phyloP scores from a whole-genome alignment of 2,888 invertebrate species.

The Drosophila macrospina region DNA sequence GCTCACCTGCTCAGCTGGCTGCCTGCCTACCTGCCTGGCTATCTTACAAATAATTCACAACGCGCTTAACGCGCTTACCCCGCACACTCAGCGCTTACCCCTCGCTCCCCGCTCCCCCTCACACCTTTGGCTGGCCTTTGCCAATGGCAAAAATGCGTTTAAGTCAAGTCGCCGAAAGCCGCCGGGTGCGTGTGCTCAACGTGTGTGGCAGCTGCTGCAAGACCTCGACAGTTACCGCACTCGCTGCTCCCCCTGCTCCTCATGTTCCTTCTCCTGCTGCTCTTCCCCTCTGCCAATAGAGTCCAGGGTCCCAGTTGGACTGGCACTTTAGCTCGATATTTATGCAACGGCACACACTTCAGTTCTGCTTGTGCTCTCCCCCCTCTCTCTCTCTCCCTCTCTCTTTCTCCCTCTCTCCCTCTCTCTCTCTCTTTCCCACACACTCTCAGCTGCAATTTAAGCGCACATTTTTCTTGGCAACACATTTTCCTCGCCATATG shows the following conservation, averaged over 20 bases:
- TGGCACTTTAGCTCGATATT: constrained; percentile 79
- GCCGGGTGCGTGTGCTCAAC: constrained; percentile 64
- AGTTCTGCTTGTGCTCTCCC: constrained; percentile 47
- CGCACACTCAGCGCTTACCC: too few species aligned
- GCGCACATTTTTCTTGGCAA: constrained; percentile 81
- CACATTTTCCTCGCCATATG: constrained; percentile 76
- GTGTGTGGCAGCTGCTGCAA: constrained; percentile 73
- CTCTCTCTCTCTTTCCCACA: neutral
- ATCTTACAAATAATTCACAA: constrained; percentile 74
- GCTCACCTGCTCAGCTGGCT: too few species aligned
- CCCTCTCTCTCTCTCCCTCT: constrained; percentile 7
- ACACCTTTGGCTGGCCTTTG: constrained; percentile 36
- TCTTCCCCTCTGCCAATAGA: neutral
- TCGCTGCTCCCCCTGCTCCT: constrained; percentile 7
- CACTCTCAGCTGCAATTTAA: constrained; percentile 71
- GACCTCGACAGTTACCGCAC: constrained; percentile 37
- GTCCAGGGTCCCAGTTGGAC: constrained; percentile 25
- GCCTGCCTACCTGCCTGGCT: constrained; percentile 22
- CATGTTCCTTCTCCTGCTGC: neutral
- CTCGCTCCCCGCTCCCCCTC: neutral
- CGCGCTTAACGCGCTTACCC: constrained; percentile 62
- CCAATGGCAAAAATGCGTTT: constrained; percentile 75
- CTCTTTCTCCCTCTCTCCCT: constrained; percentile 10
- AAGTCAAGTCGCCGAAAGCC: constrained; percentile 73
- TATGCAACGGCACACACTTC: constrained; percentile 81